A percentile compares a stretch with the other conserved stretches of the same genome.
phyloP scores from a whole-genome alignment of 2,113 vertebrate species.

The zebrafish (Danio rerio) region GRCz12tu NC_133178.1:43573001-43573500 shows the following conservation, averaged over 20 bases:
- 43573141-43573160: constrained; percentile 7
- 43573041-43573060: constrained; percentile 27
- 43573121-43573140: constrained; percentile 35
- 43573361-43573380: constrained; percentile 10
- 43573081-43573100: constrained; percentile 3
- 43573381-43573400: neutral
- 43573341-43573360: neutral
- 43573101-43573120: constrained; percentile 17
- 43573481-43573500: neutral
- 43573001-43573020: constrained; percentile 45
- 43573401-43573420: neutral
- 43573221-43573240: constrained; percentile 45
- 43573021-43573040: constrained; percentile 30
- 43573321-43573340: constrained; percentile 45
- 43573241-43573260: constrained; percentile 36
- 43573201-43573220: constrained; percentile 12
- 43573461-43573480: neutral
- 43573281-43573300: constrained; percentile 47
- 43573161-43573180: constrained; percentile 19
- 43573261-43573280: constrained; percentile 49
- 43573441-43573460: neutral
- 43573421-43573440: constrained; percentile 27
- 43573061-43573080: constrained; percentile 35
- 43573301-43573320: constrained; percentile 46
- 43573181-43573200: constrained; percentile 2